These are phyloP conservation scores for Lineus longissimus DNA, from an alignment of 1,140 invertebrate species.

Conservation along the genomic window DNA sequence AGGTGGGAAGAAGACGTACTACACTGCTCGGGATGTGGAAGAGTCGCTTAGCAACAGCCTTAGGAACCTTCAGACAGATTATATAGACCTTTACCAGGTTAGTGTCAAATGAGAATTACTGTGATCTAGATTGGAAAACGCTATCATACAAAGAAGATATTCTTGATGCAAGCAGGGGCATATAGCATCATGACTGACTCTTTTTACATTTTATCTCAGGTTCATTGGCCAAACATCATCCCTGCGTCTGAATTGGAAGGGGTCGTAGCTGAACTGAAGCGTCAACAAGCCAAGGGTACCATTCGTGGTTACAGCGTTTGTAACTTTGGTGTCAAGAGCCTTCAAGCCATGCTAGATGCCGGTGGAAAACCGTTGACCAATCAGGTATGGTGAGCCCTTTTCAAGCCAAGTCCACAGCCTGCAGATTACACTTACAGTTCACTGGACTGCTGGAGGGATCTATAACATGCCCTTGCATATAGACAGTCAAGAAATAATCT, in stretches of 20 bases:
- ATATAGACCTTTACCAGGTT: conserved; percentile 48
- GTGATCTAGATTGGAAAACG: too few relatives aligned
- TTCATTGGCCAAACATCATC: conserved; percentile 45
- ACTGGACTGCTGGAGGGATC: too few relatives aligned
- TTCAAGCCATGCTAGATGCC: conserved; percentile 34
- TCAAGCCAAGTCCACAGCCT: too few relatives aligned
- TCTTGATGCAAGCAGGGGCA: too few relatives aligned
- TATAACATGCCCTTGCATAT: too few relatives aligned
- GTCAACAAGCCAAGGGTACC: conserved; percentile 35
- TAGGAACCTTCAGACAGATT: conserved; percentile 36
- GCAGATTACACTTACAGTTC: too few relatives aligned
- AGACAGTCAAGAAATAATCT: too few relatives aligned
- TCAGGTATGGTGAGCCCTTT: conserved; percentile 28
- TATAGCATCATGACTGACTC: too few relatives aligned
- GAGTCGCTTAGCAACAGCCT: conserved; percentile 34
- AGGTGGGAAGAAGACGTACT: conserved; percentile 33
- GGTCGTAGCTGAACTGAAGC: conserved; percentile 37
- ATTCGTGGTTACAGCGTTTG: conserved; percentile 45
- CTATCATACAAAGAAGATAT: too few relatives aligned
- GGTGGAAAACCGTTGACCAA: conserved; percentile 40
- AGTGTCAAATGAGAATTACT: too few relatives aligned
- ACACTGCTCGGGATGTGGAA: conserved; percentile 42
- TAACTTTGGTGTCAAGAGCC: conserved; percentile 47
- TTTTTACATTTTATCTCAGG: conserved; percentile 32
- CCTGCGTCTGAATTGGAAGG: conserved; percentile 27